Evolutionary conservation across 2,113 vertebrate genomes (phyloP), one percentile per base, ranked within the genome.

Genomic region (Rhinoderma darwinii): DNA sequence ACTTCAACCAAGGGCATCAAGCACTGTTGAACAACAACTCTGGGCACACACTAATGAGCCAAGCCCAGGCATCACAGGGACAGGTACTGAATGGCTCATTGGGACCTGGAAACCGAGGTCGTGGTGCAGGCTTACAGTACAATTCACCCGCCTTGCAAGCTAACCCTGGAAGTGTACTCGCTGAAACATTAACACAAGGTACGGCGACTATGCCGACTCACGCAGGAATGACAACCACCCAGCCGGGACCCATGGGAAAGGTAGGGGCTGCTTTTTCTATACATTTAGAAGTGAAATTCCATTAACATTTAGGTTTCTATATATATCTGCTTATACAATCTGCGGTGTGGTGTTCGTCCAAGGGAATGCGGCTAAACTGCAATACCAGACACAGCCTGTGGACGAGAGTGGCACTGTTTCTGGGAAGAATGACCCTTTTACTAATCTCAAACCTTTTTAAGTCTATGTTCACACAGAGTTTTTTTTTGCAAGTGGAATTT

Each of bases 1-100:
- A 93, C 91, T 98, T 98, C 89, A 96, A 93, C 92, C 97, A 96
- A 91, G 90, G 93, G 74, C 95, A 96, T 88, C 94, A 95, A 88
- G 95, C 93, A 88, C 95, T 99, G 93, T 92, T 98, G 92, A 98
- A 96, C 92, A 98, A 95, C 91, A 97, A 94, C 91, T 97, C 96
- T 92, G 94, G 94, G 90, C 97, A 98, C 88, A 94, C 91, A 86
- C 95, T 97, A 90, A 94, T 98, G 95, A 96, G 94, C 88, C 97
- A 96, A 91, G 94, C 95, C 82, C 95, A 96, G 56, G 96, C 95
- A 88, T 92, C 96, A 89, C 93, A 95, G 76, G 96, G 97, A 88
- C 97, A 96, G 91, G 96, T 99, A 89, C 96, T 99, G 95, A 99
- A 99, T 83, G 98, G 98, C 87, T 94, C 95, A 87, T 94, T 99